phyloP scores from a whole-genome alignment of 2,113 vertebrate species.

The Brachyistius frenatus region DNA sequence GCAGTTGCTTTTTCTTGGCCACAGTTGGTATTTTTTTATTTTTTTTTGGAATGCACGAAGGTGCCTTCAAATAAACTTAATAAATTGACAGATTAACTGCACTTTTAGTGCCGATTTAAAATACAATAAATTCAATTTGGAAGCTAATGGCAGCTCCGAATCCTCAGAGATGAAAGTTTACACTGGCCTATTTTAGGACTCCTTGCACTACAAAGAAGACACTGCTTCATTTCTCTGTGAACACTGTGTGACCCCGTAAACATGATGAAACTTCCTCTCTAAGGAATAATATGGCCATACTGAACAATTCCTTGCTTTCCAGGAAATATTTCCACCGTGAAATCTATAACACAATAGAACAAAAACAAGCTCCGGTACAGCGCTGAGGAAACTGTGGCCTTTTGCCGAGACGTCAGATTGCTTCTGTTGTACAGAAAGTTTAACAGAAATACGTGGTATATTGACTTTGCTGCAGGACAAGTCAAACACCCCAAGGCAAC shows the following conservation, averaged over 20 bases:
- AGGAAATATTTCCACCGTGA: conserved; percentile 62
- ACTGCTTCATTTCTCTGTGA: conserved; percentile 35
- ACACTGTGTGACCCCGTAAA: conserved; percentile 55
- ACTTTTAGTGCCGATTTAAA: not conserved
- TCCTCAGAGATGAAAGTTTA: conserved; percentile 18
- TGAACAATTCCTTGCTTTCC: conserved; percentile 52
- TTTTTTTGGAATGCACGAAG: conserved; percentile 5
- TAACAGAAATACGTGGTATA: conserved; percentile 38
- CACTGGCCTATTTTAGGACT: conserved; percentile 9
- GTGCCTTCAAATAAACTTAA: conserved; percentile 18
- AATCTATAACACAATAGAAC: conserved; percentile 60
- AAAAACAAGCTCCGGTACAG: conserved; percentile 25
- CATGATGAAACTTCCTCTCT: conserved; percentile 58
- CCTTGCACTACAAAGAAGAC: conserved; percentile 3
- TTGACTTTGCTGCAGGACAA: conserved; percentile 43
- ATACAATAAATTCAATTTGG: conserved; percentile 16
- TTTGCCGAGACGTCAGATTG: conserved; percentile 50
- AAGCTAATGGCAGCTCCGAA: not conserved
- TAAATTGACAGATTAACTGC: not conserved
- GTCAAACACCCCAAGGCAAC: conserved; percentile 34
- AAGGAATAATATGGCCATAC: conserved; percentile 59
- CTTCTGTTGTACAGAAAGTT: conserved; percentile 49
- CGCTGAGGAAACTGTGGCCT: conserved; percentile 40
- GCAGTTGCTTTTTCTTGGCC: conserved; percentile 10
- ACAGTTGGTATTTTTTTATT: not conserved